Evolutionary conservation across 2,888 invertebrate species (phyloP), one percentile per base, ranked within the genome.

Genomic region (Polymixis lichenea): DNA sequence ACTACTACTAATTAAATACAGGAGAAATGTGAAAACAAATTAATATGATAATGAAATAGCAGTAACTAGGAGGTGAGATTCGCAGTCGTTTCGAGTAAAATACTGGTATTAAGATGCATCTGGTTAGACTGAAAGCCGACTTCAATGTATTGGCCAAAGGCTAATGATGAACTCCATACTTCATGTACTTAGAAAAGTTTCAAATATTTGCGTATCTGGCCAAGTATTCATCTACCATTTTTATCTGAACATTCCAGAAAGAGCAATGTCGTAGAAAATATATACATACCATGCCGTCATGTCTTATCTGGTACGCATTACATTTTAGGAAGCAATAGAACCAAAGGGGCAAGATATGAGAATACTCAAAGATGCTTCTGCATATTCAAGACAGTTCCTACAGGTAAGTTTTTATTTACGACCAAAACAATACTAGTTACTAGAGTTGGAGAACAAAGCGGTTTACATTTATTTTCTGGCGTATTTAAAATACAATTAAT

Each of bases 401-500:
- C 55, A 51, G 0, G 22, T 32, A 43, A 51, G n/a, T 53, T 53
- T 25, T 55, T 68, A 78, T 68, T 67, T 58, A 58, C 13, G 49
- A 60, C 5, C 2, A 11, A 17, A 72, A 65, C 38, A 67, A 51
- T 32, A 43, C 53, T 19, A 11, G 11, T 43, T 13, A 17, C 22
- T 17, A 17, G 0, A 77, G 49, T 65, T 51, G 1, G 55, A 60
- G 25, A 69, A 82, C 60, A 60, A 69, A 60, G 25, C 32, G 22
- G 49, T 55, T 60, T 32, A 32, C 72, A 83, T 58, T 55, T 72
- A 58, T 72, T 75, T 68, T 64, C 43, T 43, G 32, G 49, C 46
- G 64, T 77, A 78, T 64, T 80, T 85, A 72, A 74, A 84, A 77
- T 72, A 60, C 43, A 65, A 83, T 83, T 72, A 68, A 78, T 83